Evolutionary conservation across 2,113 vertebrate genomes (phyloP).

Genomic region (Peromyscus polionotus): DNA sequence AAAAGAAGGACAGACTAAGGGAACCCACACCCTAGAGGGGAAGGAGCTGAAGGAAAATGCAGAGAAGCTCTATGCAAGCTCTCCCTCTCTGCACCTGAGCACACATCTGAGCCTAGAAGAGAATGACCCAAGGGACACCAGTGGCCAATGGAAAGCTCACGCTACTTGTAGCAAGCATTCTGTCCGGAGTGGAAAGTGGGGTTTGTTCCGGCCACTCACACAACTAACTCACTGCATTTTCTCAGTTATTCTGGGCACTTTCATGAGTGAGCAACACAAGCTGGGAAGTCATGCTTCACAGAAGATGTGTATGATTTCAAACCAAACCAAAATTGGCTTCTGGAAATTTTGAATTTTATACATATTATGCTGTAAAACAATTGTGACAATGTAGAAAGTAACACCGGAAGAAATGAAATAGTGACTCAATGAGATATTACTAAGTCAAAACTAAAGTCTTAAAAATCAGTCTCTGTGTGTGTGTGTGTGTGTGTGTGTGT

Average conservation of each 20-base stretch:
- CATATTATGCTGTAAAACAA: constrained; percentile 1
- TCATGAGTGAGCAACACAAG: background rate
- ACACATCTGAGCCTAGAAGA: background rate
- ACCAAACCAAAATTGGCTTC: background rate
- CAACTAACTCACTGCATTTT: background rate
- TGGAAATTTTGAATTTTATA: background rate
- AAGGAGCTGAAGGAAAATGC: background rate
- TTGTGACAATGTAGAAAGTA: constrained; percentile 46
- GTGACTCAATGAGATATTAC: constrained; percentile 18
- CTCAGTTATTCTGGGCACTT: background rate
- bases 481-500: background rate
- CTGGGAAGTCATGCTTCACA: background rate
- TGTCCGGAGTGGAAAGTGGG: background rate
- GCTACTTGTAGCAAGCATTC: background rate
- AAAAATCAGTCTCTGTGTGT: background rate
- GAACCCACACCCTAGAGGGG: background rate
- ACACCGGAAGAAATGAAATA: background rate
- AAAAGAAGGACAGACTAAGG: background rate
- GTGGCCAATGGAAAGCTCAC: background rate
- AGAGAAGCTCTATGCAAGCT: background rate
- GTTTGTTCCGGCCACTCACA: background rate
- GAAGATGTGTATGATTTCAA: background rate
- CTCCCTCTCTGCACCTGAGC: background rate
- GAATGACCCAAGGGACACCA: background rate
- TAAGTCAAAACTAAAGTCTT: constrained; percentile 36